Percentiles rank a stretch among this genome's conserved stretches.
Evolutionary conservation across 2,113 vertebrate genomes (phyloP).

Genomic region (Cathartes aura): DNA sequence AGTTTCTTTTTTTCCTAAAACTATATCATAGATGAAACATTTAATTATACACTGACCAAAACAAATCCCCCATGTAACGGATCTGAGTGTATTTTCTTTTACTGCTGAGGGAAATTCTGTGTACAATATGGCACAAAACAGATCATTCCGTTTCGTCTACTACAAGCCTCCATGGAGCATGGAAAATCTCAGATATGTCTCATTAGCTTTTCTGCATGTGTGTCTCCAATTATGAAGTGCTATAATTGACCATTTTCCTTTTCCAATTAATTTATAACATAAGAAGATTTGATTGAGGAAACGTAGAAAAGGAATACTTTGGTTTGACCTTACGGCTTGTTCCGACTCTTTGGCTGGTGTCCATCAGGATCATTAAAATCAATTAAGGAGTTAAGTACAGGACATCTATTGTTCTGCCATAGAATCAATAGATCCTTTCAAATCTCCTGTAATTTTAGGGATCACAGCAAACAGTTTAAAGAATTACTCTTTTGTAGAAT

Average conservation of each 20-base stretch:
- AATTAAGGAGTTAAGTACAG: conserved; percentile 56
- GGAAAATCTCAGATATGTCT: not conserved
- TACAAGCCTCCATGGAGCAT: not conserved
- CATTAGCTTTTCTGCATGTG: conserved; percentile 40
- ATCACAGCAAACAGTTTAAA: conserved; percentile 14
- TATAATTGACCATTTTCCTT: conserved; percentile 51
- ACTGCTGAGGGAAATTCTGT: not conserved
- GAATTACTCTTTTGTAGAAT: not conserved
- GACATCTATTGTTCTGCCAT: conserved; percentile 18
- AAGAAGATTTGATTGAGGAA: conserved; percentile 32
- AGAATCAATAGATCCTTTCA: conserved; percentile 43
- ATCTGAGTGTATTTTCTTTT: not conserved
- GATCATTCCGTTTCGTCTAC: not conserved
- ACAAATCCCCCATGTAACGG: not conserved
- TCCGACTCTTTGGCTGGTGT: conserved; percentile 16
- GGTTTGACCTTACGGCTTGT: conserved; percentile 31
- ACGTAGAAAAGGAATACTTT: conserved; percentile 45
- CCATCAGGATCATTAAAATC: conserved; percentile 39
- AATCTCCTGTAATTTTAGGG: conserved; percentile 1
- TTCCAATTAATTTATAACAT: conserved; percentile 52
- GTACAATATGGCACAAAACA: not conserved
- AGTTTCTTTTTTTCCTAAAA: not conserved
- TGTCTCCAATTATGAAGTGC: conserved; percentile 46
- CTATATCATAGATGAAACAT: not conserved
- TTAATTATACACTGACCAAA: not conserved